phyloP scores from a whole-genome alignment of 2,888 invertebrate genomes.

The Platycheirus rosarum region DNA sequence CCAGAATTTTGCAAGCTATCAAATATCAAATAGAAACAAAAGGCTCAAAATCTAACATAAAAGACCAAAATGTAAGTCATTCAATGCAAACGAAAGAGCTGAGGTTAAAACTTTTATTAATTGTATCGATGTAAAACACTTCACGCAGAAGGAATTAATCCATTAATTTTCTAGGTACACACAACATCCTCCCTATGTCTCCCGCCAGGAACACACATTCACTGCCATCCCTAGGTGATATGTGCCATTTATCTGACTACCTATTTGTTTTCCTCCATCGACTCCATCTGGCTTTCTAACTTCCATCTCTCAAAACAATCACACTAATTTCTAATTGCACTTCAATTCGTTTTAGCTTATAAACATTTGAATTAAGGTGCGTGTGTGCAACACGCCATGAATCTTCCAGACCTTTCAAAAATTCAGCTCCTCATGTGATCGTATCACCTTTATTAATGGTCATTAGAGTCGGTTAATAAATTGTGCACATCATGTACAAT shows the following conservation, averaged over 20 bases:
- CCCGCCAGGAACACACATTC: no score
- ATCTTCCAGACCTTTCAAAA: slow-evolving; percentile 40
- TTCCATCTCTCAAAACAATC: slow-evolving; percentile 6
- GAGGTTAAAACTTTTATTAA: no score
- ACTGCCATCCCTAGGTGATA: no score
- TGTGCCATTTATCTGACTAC: background rate
- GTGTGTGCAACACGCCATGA: slow-evolving; percentile 57
- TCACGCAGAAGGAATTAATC: no score
- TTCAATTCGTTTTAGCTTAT: slow-evolving; percentile 26
- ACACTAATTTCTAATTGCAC: slow-evolving; percentile 63
- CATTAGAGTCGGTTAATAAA: slow-evolving; percentile 73
- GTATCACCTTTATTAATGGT: slow-evolving; percentile 72
- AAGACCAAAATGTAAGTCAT: no score
- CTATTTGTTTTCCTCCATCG: background rate
- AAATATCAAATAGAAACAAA: no score
- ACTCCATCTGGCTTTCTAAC: background rate
- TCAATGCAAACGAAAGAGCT: no score
- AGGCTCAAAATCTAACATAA: no score
- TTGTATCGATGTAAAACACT: no score
- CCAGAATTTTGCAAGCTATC: no score
- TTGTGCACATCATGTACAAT: slow-evolving; percentile 59
- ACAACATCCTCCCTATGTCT: no score
- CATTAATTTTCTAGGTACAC: no score
- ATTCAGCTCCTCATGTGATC: slow-evolving; percentile 52
- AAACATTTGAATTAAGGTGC: slow-evolving; percentile 42